Evolutionary conservation across 2,797 vertebrate species (phyloP).

Genomic region (Catostomus latipinnis): DNA sequence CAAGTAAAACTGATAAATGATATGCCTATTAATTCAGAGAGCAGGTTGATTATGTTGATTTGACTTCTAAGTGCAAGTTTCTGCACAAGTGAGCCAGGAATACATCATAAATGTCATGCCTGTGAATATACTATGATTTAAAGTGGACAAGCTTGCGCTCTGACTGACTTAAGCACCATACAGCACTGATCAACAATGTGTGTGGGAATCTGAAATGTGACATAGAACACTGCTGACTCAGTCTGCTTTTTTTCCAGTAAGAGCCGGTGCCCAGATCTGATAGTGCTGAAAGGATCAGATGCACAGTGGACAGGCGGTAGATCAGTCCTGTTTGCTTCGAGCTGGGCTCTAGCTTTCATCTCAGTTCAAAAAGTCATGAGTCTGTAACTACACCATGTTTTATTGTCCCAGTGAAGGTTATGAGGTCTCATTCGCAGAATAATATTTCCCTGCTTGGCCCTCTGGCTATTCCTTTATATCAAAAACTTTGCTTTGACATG

Average conservation of each 20-base stretch:
- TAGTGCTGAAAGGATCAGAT: slow-evolving; percentile 33
- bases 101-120: slow-evolving; percentile 25
- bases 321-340: slow-evolving; percentile 57
- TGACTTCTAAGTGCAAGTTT: slow-evolving; percentile 27
- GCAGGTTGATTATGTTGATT: slow-evolving; percentile 67
- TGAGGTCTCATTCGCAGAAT: slow-evolving; percentile 67
- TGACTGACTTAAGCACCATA: slow-evolving; percentile 20
- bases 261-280: slow-evolving; percentile 48
- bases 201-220: slow-evolving; percentile 54
- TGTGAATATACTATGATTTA: slow-evolving; percentile 21
- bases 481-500: slow-evolving; percentile 70
- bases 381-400: slow-evolving; percentile 66
- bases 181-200: slow-evolving; percentile 44
- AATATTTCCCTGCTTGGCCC: slow-evolving; percentile 64
- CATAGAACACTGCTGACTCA: slow-evolving; percentile 49
- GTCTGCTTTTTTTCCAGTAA: slow-evolving; percentile 42
- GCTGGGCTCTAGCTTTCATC: slow-evolving; percentile 59
- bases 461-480: slow-evolving; percentile 64
- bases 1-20: slow-evolving; percentile 64
- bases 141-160: slow-evolving; percentile 29
- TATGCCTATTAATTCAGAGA: slow-evolving; percentile 65
- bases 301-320: slow-evolving; percentile 56
- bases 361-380: slow-evolving; percentile 64
- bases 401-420: slow-evolving; percentile 68
- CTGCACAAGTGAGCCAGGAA: slow-evolving; percentile 23